Base-by-base conservation (phyloP, 1,140 invertebrate species). In the Lerema accius region DNA sequence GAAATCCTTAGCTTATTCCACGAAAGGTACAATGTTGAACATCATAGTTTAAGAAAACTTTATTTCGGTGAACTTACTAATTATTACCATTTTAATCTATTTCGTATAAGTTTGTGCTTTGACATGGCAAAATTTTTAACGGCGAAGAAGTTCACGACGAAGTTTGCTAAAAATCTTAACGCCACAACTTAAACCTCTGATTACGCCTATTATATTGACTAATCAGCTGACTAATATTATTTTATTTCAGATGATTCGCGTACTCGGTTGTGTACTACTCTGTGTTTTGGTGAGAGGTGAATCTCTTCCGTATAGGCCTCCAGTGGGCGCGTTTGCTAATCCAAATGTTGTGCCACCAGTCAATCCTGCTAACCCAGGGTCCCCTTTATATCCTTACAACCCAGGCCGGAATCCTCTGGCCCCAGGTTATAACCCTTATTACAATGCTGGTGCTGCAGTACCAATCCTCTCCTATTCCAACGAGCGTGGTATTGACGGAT, bases 401-500 rank as follows among this genome's bases (percentile, higher is more conserved):
- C 49, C 61, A 16, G 59, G 50, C 6, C 65, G 65, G 3, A 70
- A 70, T 39, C 63, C 58, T 10, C 16, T 55, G n/a, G 23, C 39
- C 26, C 28, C 51, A 43, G 75, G 68, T 15, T 80, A 79, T 45
- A 80, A 74, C 42, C 76, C 70, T 4, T 84, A 81, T 37, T 78
- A 85, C 48, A 78, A 76, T 56, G 63, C 62, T 6, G 69, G 62
- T 40, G 76, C 80, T 3, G 76, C 73, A 37, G 75, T 81, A 11
- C 89, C 89, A 0, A 90, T 89, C 23, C 23, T 91, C 15, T 78
- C 78, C 19, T 91, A 90, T 49, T 76, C 76, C 0, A 87, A 81
- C 61, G 81, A 86, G 19, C 80, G 83, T 37, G 78, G 73, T 19
- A 64, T 76, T 16, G 86, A 88, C 63, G 88, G 88, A 53, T 86